These are phyloP conservation scores for Conomelus anceps DNA, from an alignment of 2,888 invertebrate genomes.

Conservation along the genomic window DNA sequence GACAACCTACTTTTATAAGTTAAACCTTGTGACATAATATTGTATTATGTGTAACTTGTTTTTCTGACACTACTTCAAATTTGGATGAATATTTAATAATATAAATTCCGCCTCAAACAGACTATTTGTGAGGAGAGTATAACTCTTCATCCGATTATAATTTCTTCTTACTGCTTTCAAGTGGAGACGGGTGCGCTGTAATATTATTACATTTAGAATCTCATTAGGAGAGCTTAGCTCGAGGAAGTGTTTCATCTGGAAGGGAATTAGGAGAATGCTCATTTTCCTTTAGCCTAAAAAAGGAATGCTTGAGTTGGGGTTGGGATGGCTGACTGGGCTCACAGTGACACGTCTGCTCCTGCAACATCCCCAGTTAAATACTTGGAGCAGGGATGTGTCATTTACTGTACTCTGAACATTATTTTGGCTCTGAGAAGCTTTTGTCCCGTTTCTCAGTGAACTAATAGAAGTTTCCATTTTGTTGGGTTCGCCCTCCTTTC, in stretches of 20 bases:
- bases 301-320: background rate
- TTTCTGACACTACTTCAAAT: background rate
- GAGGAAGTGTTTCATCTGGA: background rate
- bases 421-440: background rate
- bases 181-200: background rate
- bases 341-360: background rate
- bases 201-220: background rate
- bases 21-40: no score
- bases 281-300: background rate
- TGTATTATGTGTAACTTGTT: background rate
- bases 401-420: background rate
- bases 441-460: background rate
- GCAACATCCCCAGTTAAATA: background rate
- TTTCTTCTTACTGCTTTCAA: background rate
- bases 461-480: background rate
- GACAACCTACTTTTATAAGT: no score
- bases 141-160: background rate
- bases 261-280: background rate
- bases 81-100: background rate
- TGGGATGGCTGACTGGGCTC: background rate
- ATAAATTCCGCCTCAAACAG: background rate
- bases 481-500: background rate
- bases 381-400: background rate
- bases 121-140: background rate
- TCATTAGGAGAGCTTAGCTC: background rate